phyloP scores from a whole-genome alignment of 2,797 vertebrate genomes.

The Pseudochirops corinnae region DNA sequence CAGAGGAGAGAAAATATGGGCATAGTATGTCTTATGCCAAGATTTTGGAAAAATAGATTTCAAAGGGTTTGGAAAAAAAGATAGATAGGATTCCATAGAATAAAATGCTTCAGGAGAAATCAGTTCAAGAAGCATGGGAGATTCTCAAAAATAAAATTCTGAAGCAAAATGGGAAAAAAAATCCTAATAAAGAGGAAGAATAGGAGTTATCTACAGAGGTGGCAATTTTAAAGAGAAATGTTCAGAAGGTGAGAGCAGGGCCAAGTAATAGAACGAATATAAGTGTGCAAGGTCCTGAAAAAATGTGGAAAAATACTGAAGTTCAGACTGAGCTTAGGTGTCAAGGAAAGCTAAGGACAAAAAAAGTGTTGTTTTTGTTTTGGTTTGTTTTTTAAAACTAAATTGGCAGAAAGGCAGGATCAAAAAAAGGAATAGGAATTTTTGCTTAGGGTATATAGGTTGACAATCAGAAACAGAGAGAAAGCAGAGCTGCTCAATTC shows the following conservation, averaged over 20 bases:
- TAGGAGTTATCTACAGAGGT: background rate
- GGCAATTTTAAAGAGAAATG: background rate
- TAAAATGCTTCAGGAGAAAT: background rate
- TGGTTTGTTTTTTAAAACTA: background rate
- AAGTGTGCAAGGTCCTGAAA: background rate
- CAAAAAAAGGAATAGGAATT: background rate
- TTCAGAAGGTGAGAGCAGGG: background rate
- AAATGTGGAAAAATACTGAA: background rate
- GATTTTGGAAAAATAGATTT: background rate
- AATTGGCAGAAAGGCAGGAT: background rate
- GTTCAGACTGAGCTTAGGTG: background rate
- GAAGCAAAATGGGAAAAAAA: background rate
- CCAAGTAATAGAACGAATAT: background rate
- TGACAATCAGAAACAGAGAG: background rate
- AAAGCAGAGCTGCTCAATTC: background rate
- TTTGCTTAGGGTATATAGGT: background rate
- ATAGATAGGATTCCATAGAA: background rate
- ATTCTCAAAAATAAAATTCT: background rate
- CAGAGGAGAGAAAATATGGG: background rate
- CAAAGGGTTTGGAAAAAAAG: background rate
- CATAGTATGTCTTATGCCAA: background rate
- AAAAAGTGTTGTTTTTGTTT: background rate
- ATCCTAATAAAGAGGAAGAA: background rate
- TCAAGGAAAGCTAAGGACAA: background rate
- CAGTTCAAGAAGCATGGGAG: background rate